Conservation (phyloP, 2,113 vertebrate species). For the Trichomycterus rosablanca region DNA sequence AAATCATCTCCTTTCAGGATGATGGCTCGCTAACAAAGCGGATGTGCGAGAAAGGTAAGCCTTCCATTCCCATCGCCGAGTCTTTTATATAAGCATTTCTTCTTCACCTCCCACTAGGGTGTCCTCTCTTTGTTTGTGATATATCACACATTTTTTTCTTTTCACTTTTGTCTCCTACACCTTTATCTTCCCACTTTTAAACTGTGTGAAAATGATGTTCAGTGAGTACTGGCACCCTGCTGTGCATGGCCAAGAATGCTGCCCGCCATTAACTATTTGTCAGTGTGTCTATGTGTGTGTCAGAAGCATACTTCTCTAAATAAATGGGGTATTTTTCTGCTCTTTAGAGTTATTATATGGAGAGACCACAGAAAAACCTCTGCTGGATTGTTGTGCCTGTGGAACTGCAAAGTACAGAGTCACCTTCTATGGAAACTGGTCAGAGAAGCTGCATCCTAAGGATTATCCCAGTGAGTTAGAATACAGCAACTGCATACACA, state of each 20-base stretch:
- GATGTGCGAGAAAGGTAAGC: conserved; percentile 93
- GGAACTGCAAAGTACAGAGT: conserved; percentile 86
- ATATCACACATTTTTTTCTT: conserved; percentile 1
- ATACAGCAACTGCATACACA: background rate
- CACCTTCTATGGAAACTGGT: conserved; percentile 87
- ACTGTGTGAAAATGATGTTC: conserved; percentile 43
- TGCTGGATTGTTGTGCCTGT: conserved; percentile 82
- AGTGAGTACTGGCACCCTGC: conserved; percentile 39
- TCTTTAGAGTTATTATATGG: conserved; percentile 66
- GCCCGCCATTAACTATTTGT: conserved; percentile 32
- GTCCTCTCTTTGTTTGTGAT: conserved; percentile 2
- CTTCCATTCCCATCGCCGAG: conserved; percentile 27
- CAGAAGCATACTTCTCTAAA: conserved; percentile 1
- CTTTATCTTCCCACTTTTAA: background rate
- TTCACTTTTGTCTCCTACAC: conserved; percentile 17
- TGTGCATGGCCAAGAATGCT: conserved; percentile 47
- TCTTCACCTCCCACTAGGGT: background rate
- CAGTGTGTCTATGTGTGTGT: conserved; percentile 21
- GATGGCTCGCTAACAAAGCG: conserved; percentile 91
- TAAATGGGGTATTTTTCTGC: background rate
- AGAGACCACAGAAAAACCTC: conserved; percentile 74
- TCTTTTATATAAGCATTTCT: background rate
- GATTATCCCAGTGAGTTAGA: conserved; percentile 82
- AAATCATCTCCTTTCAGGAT: conserved; percentile 96
- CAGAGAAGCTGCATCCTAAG: conserved; percentile 82